Evolutionary conservation across 2,113 vertebrate genomes (phyloP), one percentile per base, ranked within the genome.

Genomic region (Guaruba guarouba): DNA sequence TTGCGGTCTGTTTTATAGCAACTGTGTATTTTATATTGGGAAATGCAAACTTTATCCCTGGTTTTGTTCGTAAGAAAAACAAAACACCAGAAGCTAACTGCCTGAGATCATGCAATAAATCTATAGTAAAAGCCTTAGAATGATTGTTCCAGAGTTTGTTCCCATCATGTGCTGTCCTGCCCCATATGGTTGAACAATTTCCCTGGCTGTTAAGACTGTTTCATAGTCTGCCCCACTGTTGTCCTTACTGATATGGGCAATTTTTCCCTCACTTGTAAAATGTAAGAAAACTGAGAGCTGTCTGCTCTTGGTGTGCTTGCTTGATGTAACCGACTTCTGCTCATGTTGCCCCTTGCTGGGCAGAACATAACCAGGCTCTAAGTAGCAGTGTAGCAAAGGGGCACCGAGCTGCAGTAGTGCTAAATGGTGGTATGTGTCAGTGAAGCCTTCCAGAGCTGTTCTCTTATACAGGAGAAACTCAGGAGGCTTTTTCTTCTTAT

Each of bases 381-480:
- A 37, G 41, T 2, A 44, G 49, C 39, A 12, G 16, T 16, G 49
- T 27, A 9, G 4, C 6, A 62, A 27, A 35, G 48, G 62, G 29
- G 51, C 31, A 17, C 59, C 17, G 20, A 62, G 55, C 79, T 86
- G 29, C 33, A 3, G 23, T 59, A 9, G 33, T 46, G 73, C n/a
- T 23, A 8, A 44, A 19, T 35, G 20, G 43, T 33, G 16, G 20
- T 7, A 33, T 16, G 54, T 70, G 64, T 71, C 43, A 48, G 13
- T 6, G 43, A 48, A 88, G 37, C 31, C 49, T 88, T 57, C 63
- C 0, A 0, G 49, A 74, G 28, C 35, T 0, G 0, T 62, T 31
- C 9, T 71, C 52, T 49, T 35, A 4, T 28, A 4, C 25, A 28
- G 37, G 8, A 69, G 62, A 52, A 70, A 70, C 16, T 74, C 10